These are phyloP conservation scores for Chaetodon auriga DNA, from an alignment of 2,113 vertebrate genomes.

Conservation along the genomic window DNA sequence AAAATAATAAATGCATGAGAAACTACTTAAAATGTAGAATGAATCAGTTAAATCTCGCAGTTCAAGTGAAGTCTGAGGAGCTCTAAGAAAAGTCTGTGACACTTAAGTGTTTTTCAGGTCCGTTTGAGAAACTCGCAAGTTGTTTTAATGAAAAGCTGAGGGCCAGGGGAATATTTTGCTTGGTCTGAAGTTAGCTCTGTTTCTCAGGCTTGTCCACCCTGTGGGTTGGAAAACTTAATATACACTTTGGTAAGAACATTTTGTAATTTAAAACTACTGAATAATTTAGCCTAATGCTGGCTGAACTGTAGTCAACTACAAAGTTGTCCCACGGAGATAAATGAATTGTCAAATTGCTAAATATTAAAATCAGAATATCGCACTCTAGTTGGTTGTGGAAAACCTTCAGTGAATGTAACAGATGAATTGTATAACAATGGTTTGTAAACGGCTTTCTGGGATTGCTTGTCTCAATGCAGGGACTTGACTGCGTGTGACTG, in stretches of 20 bases:
- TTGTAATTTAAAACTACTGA: neutral
- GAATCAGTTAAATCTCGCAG: neutral
- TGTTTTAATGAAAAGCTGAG: no score
- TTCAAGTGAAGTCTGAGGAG: neutral
- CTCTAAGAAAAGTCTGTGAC: neutral
- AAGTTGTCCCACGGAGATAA: neutral
- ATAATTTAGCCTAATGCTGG: neutral
- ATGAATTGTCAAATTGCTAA: neutral
- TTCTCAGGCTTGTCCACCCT: neutral
- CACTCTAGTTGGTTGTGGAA: neutral
- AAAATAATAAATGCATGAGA: neutral
- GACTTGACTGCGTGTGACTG: neutral
- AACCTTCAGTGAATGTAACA: neutral
- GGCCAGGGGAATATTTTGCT: neutral
- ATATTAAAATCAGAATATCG: neutral
- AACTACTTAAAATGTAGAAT: neutral
- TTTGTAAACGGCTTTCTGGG: neutral
- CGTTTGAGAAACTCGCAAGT: neutral
- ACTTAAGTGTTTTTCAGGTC: no score
- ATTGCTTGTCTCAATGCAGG: neutral
- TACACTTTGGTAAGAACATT: neutral
- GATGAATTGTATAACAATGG: neutral
- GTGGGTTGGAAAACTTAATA: neutral
- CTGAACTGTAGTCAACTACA: neutral
- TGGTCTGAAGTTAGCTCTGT: neutral